Evolutionary conservation across 2,888 invertebrate genomes (phyloP), one percentile per base, ranked within the genome.

Genomic region (Pecten maximus): DNA sequence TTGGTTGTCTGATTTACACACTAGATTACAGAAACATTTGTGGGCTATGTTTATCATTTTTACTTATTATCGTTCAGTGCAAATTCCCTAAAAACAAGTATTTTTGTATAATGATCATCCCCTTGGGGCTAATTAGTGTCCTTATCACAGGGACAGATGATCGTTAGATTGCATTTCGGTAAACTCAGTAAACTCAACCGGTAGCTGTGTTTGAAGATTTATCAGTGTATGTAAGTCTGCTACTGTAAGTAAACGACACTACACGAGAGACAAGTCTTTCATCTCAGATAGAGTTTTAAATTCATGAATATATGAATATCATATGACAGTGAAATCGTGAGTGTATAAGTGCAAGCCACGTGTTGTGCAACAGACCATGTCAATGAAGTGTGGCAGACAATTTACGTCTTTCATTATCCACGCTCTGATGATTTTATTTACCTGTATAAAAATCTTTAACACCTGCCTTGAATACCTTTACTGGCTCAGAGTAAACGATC

Each of bases 261-360:
- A 10, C 44, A 35, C 8, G 28, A 74, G 74, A 74, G 35, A 74
- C 35, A 10, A 35, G 74, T 3, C 74, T 74, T 74, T 74, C 35
- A 74, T 74, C 74, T 23, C 10, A 74, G 74, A 35, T 74, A 15
- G 74, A 74, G 74, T 74, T 74, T 74, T 74, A 74, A 28, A 74
- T 74, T 74, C 74, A 74, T 74, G 74, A 74, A 74, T 74, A 74
- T 74, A 74, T 74, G 35, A 74, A 74, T 74, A 74, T 74, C 74
- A 74, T 74, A 74, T 74, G 74, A 74, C 74, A 35, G 74, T 74
- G 74, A 74, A 74, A 74, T 74, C 74, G 74, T 74, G 74, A 74
- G 74, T 74, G 74, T 28, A 35, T 74, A 35, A 74, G 74, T 74
- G 74, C 74, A 74, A 35, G 74, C 74, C 74, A 74, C 74, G 74